Conservation (phyloP, 2,888 invertebrate species). For the Chironomus riparius region DNA sequence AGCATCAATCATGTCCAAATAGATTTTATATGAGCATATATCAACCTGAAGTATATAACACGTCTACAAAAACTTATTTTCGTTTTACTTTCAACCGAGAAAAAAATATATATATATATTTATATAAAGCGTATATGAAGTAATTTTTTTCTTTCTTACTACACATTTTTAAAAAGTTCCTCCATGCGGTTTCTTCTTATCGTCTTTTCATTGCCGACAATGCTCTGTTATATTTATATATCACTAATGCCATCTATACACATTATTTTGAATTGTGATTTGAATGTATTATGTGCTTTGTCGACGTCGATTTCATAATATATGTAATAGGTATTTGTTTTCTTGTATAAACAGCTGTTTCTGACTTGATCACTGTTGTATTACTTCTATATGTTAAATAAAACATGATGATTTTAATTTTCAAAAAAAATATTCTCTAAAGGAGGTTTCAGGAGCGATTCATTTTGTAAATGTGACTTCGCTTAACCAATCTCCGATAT, state of each 20-base stretch:
- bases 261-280: too few species aligned
- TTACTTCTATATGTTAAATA: too few species aligned
- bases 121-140: too few species aligned
- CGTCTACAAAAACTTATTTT: conserved; percentile 26
- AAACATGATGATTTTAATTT: too few species aligned
- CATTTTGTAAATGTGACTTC: neutral
- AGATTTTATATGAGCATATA: too few species aligned
- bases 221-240: neutral
- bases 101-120: neutral
- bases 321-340: neutral
- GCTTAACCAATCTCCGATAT: neutral
- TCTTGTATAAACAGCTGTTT: neutral
- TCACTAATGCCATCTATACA: too few species aligned
- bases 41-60: neutral
- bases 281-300: too few species aligned
- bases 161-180: too few species aligned
- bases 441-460: neutral
- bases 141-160: too few species aligned
- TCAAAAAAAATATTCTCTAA: neutral
- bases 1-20: too few species aligned
- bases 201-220: neutral
- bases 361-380: too few species aligned
- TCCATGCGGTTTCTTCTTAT: conserved; percentile 1
- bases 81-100: conserved; percentile 16
- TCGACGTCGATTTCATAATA: too few species aligned